phyloP scores from a whole-genome alignment of 2,888 invertebrate species.

The Tethea ocularis region DNA sequence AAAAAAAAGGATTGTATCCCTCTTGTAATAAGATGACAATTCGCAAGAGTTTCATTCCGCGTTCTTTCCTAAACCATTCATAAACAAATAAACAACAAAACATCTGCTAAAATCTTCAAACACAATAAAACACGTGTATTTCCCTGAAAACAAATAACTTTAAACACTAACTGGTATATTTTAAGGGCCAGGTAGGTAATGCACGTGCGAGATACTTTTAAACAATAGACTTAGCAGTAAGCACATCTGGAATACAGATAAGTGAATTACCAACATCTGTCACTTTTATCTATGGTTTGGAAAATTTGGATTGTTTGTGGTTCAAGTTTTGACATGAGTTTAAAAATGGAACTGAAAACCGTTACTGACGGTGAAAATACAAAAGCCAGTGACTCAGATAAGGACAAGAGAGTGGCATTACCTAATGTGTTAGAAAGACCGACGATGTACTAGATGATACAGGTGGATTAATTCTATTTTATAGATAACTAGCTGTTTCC shows the following conservation, averaged over 20 bases:
- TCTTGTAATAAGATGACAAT: neutral
- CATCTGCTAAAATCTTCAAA: constrained; percentile 3
- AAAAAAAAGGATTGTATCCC: too few relatives aligned
- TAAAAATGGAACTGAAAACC: neutral
- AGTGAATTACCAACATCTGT: constrained; percentile 24
- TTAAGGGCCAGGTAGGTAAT: constrained; percentile 12
- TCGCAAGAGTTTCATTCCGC: neutral
- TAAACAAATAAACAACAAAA: constrained; percentile 1
- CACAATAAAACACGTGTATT: constrained; percentile 7
- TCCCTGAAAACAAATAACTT: neutral
- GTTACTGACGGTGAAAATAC: neutral
- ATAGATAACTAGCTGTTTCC: too few relatives aligned
- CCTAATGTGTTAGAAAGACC: too few relatives aligned
- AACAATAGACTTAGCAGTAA: constrained; percentile 24
- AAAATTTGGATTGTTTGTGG: neutral
- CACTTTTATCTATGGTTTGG: neutral
- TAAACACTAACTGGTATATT: constrained; percentile 2
- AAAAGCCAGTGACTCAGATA: too few relatives aligned
- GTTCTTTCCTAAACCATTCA: neutral
- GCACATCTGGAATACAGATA: constrained; percentile 30
- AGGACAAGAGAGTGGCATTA: too few relatives aligned
- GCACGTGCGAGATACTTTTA: constrained; percentile 21
- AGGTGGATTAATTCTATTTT: too few relatives aligned
- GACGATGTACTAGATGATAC: too few relatives aligned
- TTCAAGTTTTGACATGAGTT: neutral